These are phyloP conservation scores for Equus przewalskii DNA, from an alignment of 2,113 vertebrate genomes.

Conservation along the genomic window DNA sequence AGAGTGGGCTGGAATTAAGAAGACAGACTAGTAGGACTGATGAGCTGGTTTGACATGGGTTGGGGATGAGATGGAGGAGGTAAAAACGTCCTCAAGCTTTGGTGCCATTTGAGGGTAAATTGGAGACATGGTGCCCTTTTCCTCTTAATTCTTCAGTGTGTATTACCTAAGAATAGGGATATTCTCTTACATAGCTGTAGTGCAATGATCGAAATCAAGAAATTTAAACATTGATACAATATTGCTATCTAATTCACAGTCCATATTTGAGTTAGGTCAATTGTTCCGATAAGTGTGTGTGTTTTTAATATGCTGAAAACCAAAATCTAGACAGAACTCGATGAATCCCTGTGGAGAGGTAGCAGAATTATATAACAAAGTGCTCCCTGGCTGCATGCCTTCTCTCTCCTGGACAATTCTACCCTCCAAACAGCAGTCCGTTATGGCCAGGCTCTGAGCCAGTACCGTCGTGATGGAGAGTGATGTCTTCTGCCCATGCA, in stretches of 20 bases:
- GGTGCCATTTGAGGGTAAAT: neutral
- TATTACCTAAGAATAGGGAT: neutral
- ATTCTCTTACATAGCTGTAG: neutral
- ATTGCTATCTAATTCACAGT: neutral
- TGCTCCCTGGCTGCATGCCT: neutral
- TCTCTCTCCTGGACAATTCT: neutral
- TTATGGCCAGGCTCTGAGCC: neutral
- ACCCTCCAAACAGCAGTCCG: neutral
- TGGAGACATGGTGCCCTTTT: neutral
- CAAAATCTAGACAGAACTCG: neutral
- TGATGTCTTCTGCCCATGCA: neutral
- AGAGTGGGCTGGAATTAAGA: neutral
- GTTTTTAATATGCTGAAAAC: neutral
- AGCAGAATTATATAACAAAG: neutral
- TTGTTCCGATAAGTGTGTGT: neutral
- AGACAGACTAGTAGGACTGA: neutral
- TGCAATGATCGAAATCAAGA: neutral
- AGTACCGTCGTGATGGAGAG: neutral
- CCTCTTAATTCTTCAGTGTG: neutral
- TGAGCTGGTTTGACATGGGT: neutral
- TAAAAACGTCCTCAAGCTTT: neutral
- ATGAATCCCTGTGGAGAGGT: neutral
- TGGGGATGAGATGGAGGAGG: neutral
- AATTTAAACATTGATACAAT: neutral
- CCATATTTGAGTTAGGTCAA: neutral